phyloP scores from a whole-genome alignment of 1,140 invertebrate species.

The Atta texana region DNA sequence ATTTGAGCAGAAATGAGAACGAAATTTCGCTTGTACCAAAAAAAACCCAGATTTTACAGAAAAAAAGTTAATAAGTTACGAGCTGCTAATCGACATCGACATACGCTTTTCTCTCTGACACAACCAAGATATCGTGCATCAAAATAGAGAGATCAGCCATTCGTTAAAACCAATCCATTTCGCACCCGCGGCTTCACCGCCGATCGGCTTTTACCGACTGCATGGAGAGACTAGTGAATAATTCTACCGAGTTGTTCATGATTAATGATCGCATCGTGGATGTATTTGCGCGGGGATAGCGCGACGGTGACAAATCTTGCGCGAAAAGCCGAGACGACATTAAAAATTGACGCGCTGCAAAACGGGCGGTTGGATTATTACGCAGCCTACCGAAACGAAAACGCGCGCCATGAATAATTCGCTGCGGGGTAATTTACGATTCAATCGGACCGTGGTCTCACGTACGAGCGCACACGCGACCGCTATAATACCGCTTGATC shows the following conservation, averaged over 20 bases:
- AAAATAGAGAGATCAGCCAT: neutral
- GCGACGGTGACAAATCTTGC: slow-evolving; percentile 44
- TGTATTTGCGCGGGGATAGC: neutral
- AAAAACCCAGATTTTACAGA: too few relatives aligned
- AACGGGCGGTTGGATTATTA: slow-evolving; percentile 45
- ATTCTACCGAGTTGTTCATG: slow-evolving; percentile 26
- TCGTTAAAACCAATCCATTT: slow-evolving; percentile 45
- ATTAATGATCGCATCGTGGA: slow-evolving; percentile 23
- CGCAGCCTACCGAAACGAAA: slow-evolving; percentile 42
- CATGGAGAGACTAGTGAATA: slow-evolving; percentile 30
- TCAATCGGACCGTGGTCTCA: slow-evolving; percentile 39
- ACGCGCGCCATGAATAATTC: slow-evolving; percentile 52
- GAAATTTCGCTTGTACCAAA: too few relatives aligned
- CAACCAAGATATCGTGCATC: neutral
- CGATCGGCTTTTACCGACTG: slow-evolving; percentile 6
- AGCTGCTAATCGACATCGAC: neutral
- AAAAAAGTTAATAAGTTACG: neutral
- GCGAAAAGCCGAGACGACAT: slow-evolving; percentile 22
- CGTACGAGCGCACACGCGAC: slow-evolving; percentile 6
- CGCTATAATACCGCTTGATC: slow-evolving; percentile 56
- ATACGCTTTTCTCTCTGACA: neutral
- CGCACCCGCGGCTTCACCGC: neutral
- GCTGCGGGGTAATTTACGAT: slow-evolving; percentile 53
- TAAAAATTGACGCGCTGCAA: slow-evolving; percentile 56
- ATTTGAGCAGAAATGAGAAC: too few relatives aligned